A percentile compares a stretch with the other conserved stretches of the same genome.
These are phyloP conservation scores for Malurus cyaneus DNA, from an alignment of 2,113 vertebrate genomes.

Conservation along the genomic window DNA sequence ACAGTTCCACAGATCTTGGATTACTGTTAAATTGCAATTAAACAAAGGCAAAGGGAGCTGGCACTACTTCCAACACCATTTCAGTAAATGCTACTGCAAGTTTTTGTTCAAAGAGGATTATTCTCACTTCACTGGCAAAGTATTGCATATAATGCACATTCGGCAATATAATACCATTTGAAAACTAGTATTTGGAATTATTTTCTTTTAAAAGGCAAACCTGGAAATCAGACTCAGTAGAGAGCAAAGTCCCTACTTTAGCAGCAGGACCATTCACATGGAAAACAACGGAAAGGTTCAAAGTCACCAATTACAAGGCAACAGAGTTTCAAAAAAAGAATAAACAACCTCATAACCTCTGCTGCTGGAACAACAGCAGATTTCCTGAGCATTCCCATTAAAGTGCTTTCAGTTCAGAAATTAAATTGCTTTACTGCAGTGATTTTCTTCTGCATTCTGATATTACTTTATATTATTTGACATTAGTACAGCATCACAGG, in stretches of 20 bases:
- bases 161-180: slow-evolving; percentile 20
- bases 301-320: slow-evolving; percentile 53
- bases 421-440: slow-evolving; percentile 53
- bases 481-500: not conserved
- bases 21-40: slow-evolving; percentile 67
- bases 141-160: slow-evolving; percentile 20
- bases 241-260: slow-evolving; percentile 1
- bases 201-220: slow-evolving; percentile 24
- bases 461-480: slow-evolving; percentile 52
- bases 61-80: slow-evolving; percentile 19
- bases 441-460: slow-evolving; percentile 44
- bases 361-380: not conserved
- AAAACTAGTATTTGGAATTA: slow-evolving; percentile 31
- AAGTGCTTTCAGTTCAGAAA: slow-evolving; percentile 50
- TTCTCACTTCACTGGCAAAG: slow-evolving; percentile 27
- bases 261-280: not conserved
- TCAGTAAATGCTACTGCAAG: slow-evolving; percentile 48
- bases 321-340: not conserved
- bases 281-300: slow-evolving; percentile 39
- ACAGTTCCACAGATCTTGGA: slow-evolving; percentile 53
- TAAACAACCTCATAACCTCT: slow-evolving; percentile 24
- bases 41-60: slow-evolving; percentile 46
- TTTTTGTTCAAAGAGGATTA: slow-evolving; percentile 56
- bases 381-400: slow-evolving; percentile 10
- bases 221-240: not conserved